A percentile compares a stretch with the other conserved stretches of the same genome.
Evolutionary conservation across 53 echinoderm and acorn worm genomes (phyloP).

Genomic region (Holothuria scabra): DNA sequence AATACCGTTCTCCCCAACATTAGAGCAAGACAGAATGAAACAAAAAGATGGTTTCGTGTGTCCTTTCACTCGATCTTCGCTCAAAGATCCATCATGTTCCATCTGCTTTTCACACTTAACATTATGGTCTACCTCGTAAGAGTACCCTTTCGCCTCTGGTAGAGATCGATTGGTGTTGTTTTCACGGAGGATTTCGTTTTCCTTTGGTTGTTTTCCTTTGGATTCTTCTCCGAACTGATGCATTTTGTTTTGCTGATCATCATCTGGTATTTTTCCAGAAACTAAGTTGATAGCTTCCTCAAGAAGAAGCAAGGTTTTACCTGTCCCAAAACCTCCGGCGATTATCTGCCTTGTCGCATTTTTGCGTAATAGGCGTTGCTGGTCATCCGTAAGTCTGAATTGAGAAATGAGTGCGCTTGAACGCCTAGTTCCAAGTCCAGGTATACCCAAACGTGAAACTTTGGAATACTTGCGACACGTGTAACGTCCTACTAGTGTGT

Average conservation of each 20-base stretch:
- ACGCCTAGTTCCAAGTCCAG: neutral
- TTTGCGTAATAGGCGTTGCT: neutral
- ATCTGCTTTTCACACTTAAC: no score
- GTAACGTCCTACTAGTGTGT: conserved; percentile 18
- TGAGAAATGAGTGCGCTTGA: conserved; percentile 2
- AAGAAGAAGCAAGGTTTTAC: conserved; percentile 2
- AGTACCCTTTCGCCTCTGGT: no score
- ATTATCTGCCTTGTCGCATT: conserved; percentile 6
- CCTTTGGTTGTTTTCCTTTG: no score
- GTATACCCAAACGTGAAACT: neutral
- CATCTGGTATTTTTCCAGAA: neutral
- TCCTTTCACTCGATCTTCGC: no score
- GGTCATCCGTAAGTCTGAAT: neutral
- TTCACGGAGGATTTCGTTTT: no score
- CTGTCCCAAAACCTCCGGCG: conserved; percentile 19
- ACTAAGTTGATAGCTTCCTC: conserved; percentile 22
- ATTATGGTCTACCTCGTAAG: no score
- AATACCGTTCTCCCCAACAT: conserved; percentile 26
- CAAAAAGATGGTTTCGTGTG: neutral
- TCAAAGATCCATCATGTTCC: no score
- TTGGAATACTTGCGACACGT: conserved; percentile 12
- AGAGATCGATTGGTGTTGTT: no score
- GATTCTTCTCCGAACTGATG: no score
- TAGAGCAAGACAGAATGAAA: neutral
- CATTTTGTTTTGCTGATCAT: no score